phyloP scores from a whole-genome alignment of 2,113 vertebrate species.

The Tor tambroides region DNA sequence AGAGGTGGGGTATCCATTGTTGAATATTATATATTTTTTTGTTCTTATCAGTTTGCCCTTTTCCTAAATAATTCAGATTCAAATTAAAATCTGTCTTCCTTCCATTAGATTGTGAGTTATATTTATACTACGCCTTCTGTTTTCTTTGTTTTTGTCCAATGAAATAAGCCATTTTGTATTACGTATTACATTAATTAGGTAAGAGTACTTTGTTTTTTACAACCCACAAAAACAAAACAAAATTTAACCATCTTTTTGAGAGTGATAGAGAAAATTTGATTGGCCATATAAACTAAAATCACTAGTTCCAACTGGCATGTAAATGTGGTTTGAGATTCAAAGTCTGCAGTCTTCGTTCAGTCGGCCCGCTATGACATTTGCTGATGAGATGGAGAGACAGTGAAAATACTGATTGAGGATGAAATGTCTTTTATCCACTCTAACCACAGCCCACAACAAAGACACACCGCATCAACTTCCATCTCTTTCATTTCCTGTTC shows the following conservation, averaged over 20 bases:
- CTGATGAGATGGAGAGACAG: slow-evolving; percentile 25
- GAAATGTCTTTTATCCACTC: slow-evolving; percentile 73
- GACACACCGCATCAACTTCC: slow-evolving; percentile 55
- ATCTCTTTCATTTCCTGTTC: slow-evolving; percentile 93
- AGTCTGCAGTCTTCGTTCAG: not conserved
- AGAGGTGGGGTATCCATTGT: slow-evolving; percentile 46
- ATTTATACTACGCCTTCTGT: not conserved
- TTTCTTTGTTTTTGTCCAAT: not conserved
- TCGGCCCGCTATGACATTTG: slow-evolving; percentile 55
- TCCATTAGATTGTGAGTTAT: not conserved
- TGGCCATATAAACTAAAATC: not conserved
- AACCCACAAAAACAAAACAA: not conserved
- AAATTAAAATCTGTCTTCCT: slow-evolving; percentile 51
- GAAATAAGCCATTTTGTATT: slow-evolving; percentile 6
- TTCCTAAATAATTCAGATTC: slow-evolving; percentile 51
- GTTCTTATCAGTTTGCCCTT: slow-evolving; percentile 13
- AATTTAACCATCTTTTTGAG: not conserved
- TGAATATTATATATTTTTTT: slow-evolving; percentile 39
- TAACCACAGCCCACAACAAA: slow-evolving; percentile 71
- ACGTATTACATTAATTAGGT: not conserved
- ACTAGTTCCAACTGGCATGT: not conserved
- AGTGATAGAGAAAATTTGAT: not conserved
- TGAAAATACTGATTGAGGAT: slow-evolving; percentile 40
- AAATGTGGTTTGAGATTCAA: slow-evolving; percentile 13
- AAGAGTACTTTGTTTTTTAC: not conserved